Evolutionary conservation across 1,140 invertebrate genomes (phyloP), one percentile per base, ranked within the genome.

Genomic region (Drosophila ogumai): DNA sequence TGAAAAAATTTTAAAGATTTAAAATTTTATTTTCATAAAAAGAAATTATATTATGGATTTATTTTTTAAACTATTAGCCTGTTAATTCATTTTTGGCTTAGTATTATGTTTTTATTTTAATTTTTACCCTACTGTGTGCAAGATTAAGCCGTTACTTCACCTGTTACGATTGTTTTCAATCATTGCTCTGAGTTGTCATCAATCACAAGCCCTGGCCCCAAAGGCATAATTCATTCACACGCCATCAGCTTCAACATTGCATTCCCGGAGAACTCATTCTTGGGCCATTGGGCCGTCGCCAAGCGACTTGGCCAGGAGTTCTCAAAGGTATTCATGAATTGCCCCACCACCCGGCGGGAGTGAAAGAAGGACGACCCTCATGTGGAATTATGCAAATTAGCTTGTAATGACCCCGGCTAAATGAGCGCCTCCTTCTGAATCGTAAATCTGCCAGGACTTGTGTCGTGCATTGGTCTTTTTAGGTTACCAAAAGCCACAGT

Each of bases 391-490:
- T 69, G 66, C 38, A 52, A 69, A 69, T 69, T 44, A 55, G 43
- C 31, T 34, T 34, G 63, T 28, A 50, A 68, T 52, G 61, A 69
- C 36, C 31, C 66, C 38, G 36, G 46, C 66, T 52, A 67, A 69
- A 69, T 69, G 66, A 69, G 66, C n/a, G 50, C 63, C 66, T 69
- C 63, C 66, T 69, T 67, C 63, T 67, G 46, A 52, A 69, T 67
- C 66, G 46, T 69, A 69, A 69, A 66, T 69, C 61, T 69, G 38
- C 46, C 61, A 67, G 46, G 36, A 13, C 36, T 68, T 36, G 65
- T 36, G 34, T 15, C 22, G 49, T 50, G 34, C 17, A 4, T 64
- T 12, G 34, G 28, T 50, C 31, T 41, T 28, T 32, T 67, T 38
- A n/a, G 9, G 9, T 22, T 6, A 8, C 19, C 17, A 28, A 28